phyloP scores from a whole-genome alignment of 2,888 invertebrate species.

The Mythimna lalbum region DNA sequence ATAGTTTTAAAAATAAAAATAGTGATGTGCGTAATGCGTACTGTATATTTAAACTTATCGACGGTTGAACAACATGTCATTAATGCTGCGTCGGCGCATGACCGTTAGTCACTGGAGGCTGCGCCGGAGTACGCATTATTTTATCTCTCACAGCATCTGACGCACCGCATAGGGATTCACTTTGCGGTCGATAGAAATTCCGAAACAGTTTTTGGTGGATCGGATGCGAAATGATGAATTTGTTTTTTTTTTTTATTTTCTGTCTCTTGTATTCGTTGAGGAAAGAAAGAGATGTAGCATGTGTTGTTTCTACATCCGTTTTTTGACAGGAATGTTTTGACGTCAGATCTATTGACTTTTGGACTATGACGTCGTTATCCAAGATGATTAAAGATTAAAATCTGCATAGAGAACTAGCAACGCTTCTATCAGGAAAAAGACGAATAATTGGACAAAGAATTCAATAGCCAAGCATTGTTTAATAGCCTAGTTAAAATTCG shows the following conservation, averaged over 20 bases:
- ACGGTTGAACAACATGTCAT: constrained; percentile 62
- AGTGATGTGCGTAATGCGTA: constrained; percentile 63
- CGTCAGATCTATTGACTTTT: constrained; percentile 3
- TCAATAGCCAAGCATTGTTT: too few species aligned
- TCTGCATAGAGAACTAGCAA: too few species aligned
- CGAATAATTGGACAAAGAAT: not conserved
- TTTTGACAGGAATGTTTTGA: constrained; percentile 2
- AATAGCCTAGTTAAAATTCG: too few species aligned
- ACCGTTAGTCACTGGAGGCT: constrained; percentile 72
- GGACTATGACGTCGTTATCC: constrained; percentile 2
- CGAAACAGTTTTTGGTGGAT: constrained; percentile 28
- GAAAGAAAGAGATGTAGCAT: constrained; percentile 11
- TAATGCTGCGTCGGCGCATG: constrained; percentile 70
- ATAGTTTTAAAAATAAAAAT: constrained; percentile 54
- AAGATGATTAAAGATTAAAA: not conserved
- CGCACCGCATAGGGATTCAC: constrained; percentile 63
- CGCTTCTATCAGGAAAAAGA: too few species aligned
- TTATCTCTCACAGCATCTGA: constrained; percentile 72
- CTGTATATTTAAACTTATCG: constrained; percentile 67
- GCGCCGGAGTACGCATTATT: constrained; percentile 73
- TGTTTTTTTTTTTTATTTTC: constrained; percentile 1
- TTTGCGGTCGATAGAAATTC: constrained; percentile 62
- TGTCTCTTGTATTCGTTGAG: constrained; percentile 5
- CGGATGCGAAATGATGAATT: constrained; percentile 20
- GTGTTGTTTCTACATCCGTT: constrained; percentile 13